These are phyloP conservation scores for Leontocebus nigricollis DNA, from an alignment of 2,797 vertebrate genomes.

Conservation along the genomic window DNA sequence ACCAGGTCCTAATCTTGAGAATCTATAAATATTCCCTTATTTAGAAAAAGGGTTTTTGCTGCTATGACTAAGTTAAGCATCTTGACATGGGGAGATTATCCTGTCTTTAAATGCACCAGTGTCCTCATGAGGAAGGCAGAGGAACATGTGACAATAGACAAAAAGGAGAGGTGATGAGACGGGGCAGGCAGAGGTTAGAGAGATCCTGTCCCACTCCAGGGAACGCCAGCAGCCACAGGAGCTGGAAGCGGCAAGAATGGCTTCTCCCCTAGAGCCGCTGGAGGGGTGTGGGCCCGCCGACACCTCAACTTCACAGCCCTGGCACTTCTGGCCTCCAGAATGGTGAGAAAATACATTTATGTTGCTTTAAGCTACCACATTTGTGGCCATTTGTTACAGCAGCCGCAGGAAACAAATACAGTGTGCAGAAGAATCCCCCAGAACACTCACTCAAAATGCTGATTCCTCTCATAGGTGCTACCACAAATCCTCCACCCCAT, in stretches of 20 bases:
- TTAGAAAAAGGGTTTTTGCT: neutral
- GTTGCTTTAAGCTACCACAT: neutral
- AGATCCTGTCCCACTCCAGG: neutral
- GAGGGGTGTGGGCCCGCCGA: fast-evolving
- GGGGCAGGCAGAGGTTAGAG: neutral
- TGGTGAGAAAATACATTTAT: neutral
- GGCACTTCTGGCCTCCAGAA: neutral
- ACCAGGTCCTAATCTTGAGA: neutral
- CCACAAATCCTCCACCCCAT: no score
- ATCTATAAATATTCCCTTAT: neutral
- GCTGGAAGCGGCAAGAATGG: fast-evolving
- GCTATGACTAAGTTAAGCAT: neutral
- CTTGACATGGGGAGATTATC: neutral
- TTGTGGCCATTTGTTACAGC: neutral
- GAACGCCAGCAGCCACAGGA: no score
- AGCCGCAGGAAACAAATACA: neutral
- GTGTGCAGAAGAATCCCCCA: neutral
- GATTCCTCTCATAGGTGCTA: neutral
- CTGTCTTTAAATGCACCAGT: neutral
- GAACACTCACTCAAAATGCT: neutral
- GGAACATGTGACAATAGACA: neutral
- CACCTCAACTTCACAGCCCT: neutral
- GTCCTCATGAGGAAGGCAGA: neutral
- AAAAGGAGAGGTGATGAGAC: neutral
- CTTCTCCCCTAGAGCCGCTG: no score